Evolutionary conservation across 2,888 invertebrate genomes (phyloP).

Genomic region (Caradrina clavipalpis): DNA sequence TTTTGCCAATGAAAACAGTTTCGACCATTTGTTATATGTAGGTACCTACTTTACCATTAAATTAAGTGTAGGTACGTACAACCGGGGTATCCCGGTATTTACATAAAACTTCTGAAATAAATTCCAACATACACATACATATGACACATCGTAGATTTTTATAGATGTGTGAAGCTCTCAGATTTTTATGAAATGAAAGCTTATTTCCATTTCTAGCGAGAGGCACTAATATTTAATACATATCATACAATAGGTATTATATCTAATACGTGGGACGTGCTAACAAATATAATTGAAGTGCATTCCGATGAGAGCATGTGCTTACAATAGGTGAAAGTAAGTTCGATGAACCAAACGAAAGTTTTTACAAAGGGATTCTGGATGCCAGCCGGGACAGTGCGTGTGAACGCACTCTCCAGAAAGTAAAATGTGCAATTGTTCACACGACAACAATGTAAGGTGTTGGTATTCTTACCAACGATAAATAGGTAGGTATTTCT

Average conservation of each 20-base stretch:
- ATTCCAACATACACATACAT: slow-evolving; percentile 3
- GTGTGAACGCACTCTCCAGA: slow-evolving; percentile 72
- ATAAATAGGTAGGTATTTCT: background rate
- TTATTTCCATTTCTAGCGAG: slow-evolving; percentile 60
- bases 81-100: background rate
- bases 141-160: slow-evolving; percentile 12
- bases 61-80: background rate
- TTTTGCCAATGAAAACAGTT: slow-evolving; percentile 59
- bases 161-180: slow-evolving; percentile 14
- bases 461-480: slow-evolving; percentile 2
- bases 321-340: slow-evolving; percentile 89
- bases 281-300: slow-evolving; percentile 85
- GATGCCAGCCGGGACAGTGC: slow-evolving; percentile 67
- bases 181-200: slow-evolving; percentile 46
- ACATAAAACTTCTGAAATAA: slow-evolving; percentile 31
- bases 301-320: slow-evolving; percentile 86
- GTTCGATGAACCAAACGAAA: slow-evolving; percentile 90
- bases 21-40: slow-evolving; percentile 26
- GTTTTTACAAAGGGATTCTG: slow-evolving; percentile 82
- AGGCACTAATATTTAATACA: slow-evolving; percentile 50
- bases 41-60: slow-evolving; percentile 9
- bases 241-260: slow-evolving; percentile 71
- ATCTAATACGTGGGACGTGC: slow-evolving; percentile 78
- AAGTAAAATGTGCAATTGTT: slow-evolving; percentile 79
- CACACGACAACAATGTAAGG: slow-evolving; percentile 16